Evolutionary conservation across 2,113 vertebrate species (phyloP), one percentile per base, ranked within the genome.

Genomic region (Empidonax traillii): DNA sequence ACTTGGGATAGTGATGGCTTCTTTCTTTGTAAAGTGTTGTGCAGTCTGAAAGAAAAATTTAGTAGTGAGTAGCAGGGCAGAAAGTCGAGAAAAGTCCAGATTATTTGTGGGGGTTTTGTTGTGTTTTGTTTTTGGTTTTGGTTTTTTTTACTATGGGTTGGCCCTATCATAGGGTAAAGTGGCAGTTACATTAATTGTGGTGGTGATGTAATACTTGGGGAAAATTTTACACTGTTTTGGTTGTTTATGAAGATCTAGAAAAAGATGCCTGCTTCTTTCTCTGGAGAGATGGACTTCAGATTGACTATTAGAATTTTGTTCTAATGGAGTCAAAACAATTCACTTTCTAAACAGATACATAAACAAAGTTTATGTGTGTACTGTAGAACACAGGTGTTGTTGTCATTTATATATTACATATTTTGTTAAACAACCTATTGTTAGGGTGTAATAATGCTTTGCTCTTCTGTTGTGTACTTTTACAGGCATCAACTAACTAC

Each of bases 391-490:
- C 9, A 33, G 58, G 8, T 33, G n/a, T 9, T 73, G 10, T 5
- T 88, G 41, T 67, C 8, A 8, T 69, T 77, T 31, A 2, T n/a
- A 8, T 58, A 35, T 58, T 82, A 23, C 0, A 0, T 73, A 17
- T 37, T 91, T 68, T 68, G n/a, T 75, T 82, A 62, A 87, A 52
- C 14, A 55, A 14, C 14, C 24, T 39, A 3, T 69, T 83, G 65
- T 80, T 77, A 71, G 82, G 30, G 33, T 62, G 9, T 80, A 83
- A 80, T 83, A 94, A 94, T 16, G 44, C 39, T 85, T 68, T 85
- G n/a, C 51, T 91, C 25, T 94, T 74, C 53, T 71, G 8, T 68
- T 94, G 72, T 82, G 46, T 95, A n/a, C 74, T 94, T 90, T 59
- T 87, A 13, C 79, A 94, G 67, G 51, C 71, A 83, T 80, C 68